These are phyloP conservation scores for Helicorthomorpha holstii DNA, from an alignment of 1,140 invertebrate genomes.

Conservation along the genomic window DNA sequence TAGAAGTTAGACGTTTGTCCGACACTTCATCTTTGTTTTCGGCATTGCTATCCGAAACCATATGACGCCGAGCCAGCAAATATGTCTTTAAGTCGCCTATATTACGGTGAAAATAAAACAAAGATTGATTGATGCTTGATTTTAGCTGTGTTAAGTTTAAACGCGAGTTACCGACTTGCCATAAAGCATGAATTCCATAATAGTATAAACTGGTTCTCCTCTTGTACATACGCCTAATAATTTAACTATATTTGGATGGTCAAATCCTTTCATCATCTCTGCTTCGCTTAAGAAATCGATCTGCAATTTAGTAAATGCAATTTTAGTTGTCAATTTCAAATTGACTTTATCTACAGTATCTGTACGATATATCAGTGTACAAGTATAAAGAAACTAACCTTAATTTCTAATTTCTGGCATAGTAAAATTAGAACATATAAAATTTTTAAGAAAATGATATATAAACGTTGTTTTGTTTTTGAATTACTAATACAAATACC, in stretches of 20 bases:
- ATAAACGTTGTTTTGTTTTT: background rate
- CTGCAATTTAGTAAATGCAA: too few relatives aligned
- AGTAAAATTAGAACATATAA: too few relatives aligned
- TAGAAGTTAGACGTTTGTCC: constrained; percentile 55
- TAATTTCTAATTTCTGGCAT: too few relatives aligned
- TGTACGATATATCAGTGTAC: too few relatives aligned
- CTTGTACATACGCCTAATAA: constrained; percentile 65
- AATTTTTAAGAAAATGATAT: too few relatives aligned
- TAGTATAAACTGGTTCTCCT: constrained; percentile 65
- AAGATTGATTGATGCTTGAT: too few relatives aligned
- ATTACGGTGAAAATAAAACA: too few relatives aligned
- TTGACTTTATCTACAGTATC: too few relatives aligned
- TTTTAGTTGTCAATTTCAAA: too few relatives aligned
- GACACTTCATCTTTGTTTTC: constrained; percentile 51
- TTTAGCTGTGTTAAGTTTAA: too few relatives aligned
- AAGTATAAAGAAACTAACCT: too few relatives aligned
- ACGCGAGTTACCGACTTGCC: constrained; percentile 31
- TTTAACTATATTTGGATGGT: constrained; percentile 76
- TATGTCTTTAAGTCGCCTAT: constrained; percentile 68
- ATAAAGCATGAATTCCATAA: constrained; percentile 89
- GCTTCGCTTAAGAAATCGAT: constrained; percentile 86
- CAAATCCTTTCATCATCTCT: constrained; percentile 78
- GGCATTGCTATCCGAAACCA: constrained; percentile 47
- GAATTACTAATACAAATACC: background rate
- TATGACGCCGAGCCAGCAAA: constrained; percentile 58